A percentile compares a stretch with the other conserved stretches of the same genome.
Evolutionary conservation across 2,797 vertebrate genomes (phyloP).

Genomic region (Vultur gryphus): DNA sequence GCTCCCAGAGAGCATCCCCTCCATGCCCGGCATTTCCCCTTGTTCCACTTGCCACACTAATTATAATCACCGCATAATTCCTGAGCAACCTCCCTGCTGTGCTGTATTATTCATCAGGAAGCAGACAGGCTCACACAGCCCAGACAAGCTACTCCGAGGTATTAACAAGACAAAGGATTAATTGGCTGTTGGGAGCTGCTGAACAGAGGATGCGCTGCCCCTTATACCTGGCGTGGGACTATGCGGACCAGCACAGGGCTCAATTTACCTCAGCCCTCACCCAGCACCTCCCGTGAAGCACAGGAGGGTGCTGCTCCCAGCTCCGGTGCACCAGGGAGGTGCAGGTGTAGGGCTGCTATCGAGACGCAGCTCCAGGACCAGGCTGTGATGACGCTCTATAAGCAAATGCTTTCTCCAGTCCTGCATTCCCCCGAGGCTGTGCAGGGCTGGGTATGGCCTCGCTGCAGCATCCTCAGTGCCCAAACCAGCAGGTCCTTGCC

Average conservation of each 20-base stretch:
- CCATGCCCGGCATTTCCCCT: neutral
- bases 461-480: neutral
- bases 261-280: neutral
- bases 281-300: neutral
- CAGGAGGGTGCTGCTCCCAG: neutral
- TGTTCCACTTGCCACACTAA: neutral
- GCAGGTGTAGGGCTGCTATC: fast-evolving
- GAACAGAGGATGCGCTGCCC: neutral
- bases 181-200: neutral
- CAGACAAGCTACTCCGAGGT: neutral
- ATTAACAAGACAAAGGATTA: neutral
- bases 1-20: neutral
- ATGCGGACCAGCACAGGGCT: fast-evolving
- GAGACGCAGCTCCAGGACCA: neutral
- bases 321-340: fast-evolving
- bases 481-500: neutral
- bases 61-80: neutral
- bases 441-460: neutral
- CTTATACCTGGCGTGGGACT: neutral
- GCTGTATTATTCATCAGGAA: neutral
- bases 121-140: neutral
- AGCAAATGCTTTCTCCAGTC: neutral
- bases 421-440: fast-evolving
- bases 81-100: neutral
- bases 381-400: neutral